Conservation (phyloP, 2,888 invertebrate genomes). For the Phyllotreta striolata region DNA sequence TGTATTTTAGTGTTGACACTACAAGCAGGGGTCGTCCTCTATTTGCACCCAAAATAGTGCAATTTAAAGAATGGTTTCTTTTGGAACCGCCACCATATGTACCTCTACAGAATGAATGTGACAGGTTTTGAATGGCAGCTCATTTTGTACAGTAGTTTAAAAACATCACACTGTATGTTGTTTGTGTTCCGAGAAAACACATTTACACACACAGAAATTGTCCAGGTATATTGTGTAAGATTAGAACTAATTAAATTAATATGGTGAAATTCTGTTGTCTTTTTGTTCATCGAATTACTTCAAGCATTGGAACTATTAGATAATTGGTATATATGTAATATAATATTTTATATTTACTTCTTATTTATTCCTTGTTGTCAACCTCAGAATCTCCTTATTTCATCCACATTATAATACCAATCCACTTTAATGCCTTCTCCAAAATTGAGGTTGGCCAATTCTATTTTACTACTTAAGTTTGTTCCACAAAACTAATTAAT, state of each 20-base stretch:
- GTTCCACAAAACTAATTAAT: too few relatives aligned
- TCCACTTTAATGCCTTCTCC: too few relatives aligned
- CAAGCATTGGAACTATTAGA: slow-evolving; percentile 32
- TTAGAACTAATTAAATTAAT: slow-evolving; percentile 40
- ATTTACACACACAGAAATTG: slow-evolving; percentile 39
- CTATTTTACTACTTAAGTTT: too few relatives aligned
- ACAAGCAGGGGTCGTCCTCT: slow-evolving; percentile 32
- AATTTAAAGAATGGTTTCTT: slow-evolving; percentile 54
- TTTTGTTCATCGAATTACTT: slow-evolving; percentile 39
- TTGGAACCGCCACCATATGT: slow-evolving; percentile 60
- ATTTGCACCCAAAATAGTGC: slow-evolving; percentile 55
- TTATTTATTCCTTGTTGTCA: slow-evolving; percentile 28
- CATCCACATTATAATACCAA: neutral
- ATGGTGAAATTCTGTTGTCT: slow-evolving; percentile 40
- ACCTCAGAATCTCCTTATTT: slow-evolving; percentile 12
- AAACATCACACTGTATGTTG: slow-evolving; percentile 50
- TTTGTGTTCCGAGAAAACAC: slow-evolving; percentile 43
- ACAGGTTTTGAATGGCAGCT: slow-evolving; percentile 57
- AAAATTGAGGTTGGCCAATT: too few relatives aligned
- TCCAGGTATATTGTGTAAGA: slow-evolving; percentile 40
- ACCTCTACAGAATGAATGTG: slow-evolving; percentile 59
- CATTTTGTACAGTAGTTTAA: slow-evolving; percentile 57
- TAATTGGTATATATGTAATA: slow-evolving; percentile 39
- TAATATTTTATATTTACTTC: slow-evolving; percentile 36
- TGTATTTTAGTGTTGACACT: slow-evolving; percentile 37